phyloP scores from a whole-genome alignment of 2,797 vertebrate genomes.

The Argya squamiceps region DNA sequence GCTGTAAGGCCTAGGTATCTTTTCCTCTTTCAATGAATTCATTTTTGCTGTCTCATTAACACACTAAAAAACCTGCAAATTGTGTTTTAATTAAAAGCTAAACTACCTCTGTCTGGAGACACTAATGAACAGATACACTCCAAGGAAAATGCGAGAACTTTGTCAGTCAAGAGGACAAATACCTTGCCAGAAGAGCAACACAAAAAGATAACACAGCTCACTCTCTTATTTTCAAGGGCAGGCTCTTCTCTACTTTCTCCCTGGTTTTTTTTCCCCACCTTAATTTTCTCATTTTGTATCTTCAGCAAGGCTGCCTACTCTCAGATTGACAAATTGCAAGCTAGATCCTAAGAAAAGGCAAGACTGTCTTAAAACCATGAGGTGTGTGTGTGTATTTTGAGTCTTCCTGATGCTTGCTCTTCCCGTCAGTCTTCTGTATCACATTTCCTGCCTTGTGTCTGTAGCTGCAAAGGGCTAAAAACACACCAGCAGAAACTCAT shows the following conservation, averaged over 20 bases:
- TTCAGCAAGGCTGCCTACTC: background rate
- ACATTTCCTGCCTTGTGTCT: background rate
- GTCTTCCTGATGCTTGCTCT: background rate
- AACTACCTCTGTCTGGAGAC: slow-evolving; percentile 56
- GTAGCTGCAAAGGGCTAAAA: background rate
- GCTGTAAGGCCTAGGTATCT: slow-evolving; percentile 57
- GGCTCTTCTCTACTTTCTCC: background rate
- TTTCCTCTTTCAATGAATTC: slow-evolving; percentile 63
- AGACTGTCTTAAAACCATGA: background rate
- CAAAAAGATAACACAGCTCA: background rate
- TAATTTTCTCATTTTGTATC: background rate
- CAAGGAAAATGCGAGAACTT: background rate
- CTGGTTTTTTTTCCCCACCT: accelerated
- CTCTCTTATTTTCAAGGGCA: background rate
- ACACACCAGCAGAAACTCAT: background rate
- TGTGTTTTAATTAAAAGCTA: slow-evolving; percentile 71
- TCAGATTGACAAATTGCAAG: background rate
- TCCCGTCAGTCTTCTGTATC: background rate
- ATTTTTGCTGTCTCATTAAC: slow-evolving; percentile 73
- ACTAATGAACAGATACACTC: slow-evolving; percentile 50
- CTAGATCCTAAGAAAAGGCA: background rate
- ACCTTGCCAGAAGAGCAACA: background rate
- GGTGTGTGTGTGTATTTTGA: background rate
- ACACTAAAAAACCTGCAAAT: slow-evolving; percentile 59
- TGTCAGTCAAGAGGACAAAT: background rate